Evolutionary conservation across 1,140 invertebrate genomes (phyloP), one percentile per base, ranked within the genome.

Genomic region (Papilio glaucus): DNA sequence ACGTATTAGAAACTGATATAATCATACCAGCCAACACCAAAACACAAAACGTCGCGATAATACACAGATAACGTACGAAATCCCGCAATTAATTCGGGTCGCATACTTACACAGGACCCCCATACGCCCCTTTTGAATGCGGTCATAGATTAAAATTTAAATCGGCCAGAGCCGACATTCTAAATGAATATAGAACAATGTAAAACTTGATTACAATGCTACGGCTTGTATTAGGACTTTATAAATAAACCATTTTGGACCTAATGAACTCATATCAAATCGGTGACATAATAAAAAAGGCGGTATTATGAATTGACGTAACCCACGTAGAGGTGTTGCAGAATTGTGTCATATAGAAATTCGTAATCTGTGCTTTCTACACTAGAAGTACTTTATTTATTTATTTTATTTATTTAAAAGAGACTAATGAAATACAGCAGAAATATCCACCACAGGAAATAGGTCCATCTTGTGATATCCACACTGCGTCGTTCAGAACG

Each of bases 71-170:
- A 61, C 13, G 24, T 13, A 37, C 26, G 6, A 15, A 61, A 18
- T 33, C 26, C 60, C 37, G 18, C 37, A 33, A 37, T 8, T 26
- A 33, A 62, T 39, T 33, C 33, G 37, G 62, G 37, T 65, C 62
- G 62, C 37, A n/a, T n/a, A n/a, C n/a, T 12, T 24, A 24, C 49
- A 24, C 45, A 18, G 7, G 21, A 57, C 29, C 62, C 62, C 15
- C 18, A 24, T 12, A 21, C 62, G 49, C 62, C 62, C 37, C 33
- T 65, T 65, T 21, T 65, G 18, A 53, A 21, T 53, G 45, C 45
- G n/a, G 45, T 9, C 62, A 65, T 21, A 65, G 62, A 65, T 65
- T 65, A 65, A 65, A 61, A 24, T 57, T 13, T 33, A n/a, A 37
- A 29, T n/a, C n/a, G n/a, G n/a, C 10, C 13, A 61, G 26, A 61